Percentiles rank a stretch among this genome's conserved stretches.
phyloP scores from a whole-genome alignment of 2,888 invertebrate genomes.

The Julus scandinavius region DNA sequence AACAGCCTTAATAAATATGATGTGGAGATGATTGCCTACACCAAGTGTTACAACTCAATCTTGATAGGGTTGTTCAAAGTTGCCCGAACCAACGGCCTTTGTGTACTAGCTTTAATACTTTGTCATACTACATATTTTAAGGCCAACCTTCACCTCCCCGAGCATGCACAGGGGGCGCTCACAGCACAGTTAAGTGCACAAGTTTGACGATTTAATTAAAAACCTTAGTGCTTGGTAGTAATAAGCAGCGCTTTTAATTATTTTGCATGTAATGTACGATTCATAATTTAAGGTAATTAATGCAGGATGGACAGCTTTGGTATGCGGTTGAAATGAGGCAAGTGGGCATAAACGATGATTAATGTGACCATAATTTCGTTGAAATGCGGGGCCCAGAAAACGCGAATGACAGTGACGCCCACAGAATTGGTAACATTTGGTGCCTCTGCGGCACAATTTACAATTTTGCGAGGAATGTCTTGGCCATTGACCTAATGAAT shows the following conservation, averaged over 20 bases:
- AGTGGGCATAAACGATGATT: conserved; percentile 39
- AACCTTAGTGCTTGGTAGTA: background rate
- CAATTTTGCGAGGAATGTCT: background rate
- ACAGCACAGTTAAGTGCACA: background rate
- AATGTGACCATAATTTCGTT: conserved; percentile 7
- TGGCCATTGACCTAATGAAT: conserved; percentile 16
- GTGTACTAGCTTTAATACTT: background rate
- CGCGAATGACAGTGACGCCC: conserved; percentile 1
- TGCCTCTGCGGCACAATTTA: background rate
- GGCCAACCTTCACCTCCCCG: background rate
- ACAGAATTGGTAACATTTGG: conserved; percentile 33
- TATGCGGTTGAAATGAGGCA: conserved; percentile 42
- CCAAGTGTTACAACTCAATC: too few relatives aligned
- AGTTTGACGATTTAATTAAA: conserved; percentile 34
- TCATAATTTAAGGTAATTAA: conserved; percentile 45
- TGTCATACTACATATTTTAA: background rate
- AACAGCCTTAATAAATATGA: too few relatives aligned
- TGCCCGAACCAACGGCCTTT: too few relatives aligned
- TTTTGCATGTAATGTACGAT: conserved; percentile 34
- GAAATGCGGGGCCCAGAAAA: conserved; percentile 15
- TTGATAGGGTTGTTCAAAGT: too few relatives aligned
- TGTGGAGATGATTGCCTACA: too few relatives aligned
- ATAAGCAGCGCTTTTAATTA: conserved; percentile 13
- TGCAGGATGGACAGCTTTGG: conserved; percentile 28
- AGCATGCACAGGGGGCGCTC: background rate